phyloP scores from a whole-genome alignment of 2,888 invertebrate genomes.

The Noctua janthina region DNA sequence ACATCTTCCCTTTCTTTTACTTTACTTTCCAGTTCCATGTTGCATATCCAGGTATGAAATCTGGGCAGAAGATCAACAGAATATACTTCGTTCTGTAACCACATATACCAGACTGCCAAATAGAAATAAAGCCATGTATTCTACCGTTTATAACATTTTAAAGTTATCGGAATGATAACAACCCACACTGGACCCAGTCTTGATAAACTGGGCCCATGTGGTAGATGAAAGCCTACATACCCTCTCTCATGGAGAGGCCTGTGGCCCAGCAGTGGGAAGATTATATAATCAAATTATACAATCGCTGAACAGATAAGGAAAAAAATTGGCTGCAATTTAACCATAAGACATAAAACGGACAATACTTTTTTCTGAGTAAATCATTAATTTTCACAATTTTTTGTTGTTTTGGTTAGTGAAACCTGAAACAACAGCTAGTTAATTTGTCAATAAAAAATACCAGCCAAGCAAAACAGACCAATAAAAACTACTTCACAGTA shows the following conservation, averaged over 20 bases:
- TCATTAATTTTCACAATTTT: background rate
- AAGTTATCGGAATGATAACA: background rate
- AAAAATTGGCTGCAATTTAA: too few species aligned
- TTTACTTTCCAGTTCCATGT: too few species aligned
- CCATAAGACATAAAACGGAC: background rate
- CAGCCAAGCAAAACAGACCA: conserved; percentile 11
- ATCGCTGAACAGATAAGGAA: background rate
- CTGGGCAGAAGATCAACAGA: too few species aligned
- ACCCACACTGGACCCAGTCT: background rate
- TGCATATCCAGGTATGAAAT: too few species aligned
- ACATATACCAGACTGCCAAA: too few species aligned
- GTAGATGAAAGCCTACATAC: background rate
- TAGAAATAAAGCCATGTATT: too few species aligned
- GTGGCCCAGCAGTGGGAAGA: background rate
- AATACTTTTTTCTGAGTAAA: background rate
- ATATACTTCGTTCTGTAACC: too few species aligned
- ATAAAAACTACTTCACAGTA: conserved; percentile 18
- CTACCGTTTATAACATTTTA: too few species aligned
- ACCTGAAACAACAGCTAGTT: background rate
- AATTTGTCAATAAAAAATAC: conserved; percentile 21
- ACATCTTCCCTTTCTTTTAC: too few species aligned
- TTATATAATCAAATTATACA: background rate
- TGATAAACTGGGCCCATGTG: background rate
- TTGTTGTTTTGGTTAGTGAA: too few species aligned
- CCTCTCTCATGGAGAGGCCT: background rate